Base-by-base conservation (phyloP, 2,797 vertebrate genomes). In the Antennarius maculatus region DNA sequence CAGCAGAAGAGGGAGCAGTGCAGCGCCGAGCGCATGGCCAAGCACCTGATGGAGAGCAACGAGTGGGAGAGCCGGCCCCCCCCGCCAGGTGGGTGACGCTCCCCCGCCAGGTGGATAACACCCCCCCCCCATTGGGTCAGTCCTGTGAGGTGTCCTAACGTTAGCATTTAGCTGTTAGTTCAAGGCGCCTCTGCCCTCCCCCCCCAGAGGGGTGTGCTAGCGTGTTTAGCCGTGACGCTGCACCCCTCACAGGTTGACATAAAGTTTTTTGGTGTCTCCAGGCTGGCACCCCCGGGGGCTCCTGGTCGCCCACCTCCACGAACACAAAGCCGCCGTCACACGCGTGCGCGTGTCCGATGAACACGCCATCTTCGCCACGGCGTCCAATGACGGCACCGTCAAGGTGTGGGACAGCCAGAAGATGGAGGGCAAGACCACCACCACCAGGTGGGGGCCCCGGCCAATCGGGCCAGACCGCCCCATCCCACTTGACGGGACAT, bases 401-500 rank as follows among this genome's bases (percentile, higher is more conserved):
- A 99, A 98, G 84, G 96, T 99, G 53, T 99, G 97, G 97, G 97
- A 99, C 85, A 98, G 97, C 74, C 97, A 98, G 76, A 99, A 99
- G 92, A 99, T 99, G 97, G 51, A 39, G 27, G 50, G 50, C 13
- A 29, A 29, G 50, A 52, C 50, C 27, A 52, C 50, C 3, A 52
- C 50, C 50, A 52, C 50, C 27, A 52, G 50, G 50, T 52, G 50
- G 28, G 49, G 2, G 7, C 31, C 31, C 31, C 31, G 31, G 5
- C 23, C 23, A 23, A 23, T 23, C 2, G 23, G 23, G 23, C 23
- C 23, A 23, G 23, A 23, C 23, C 23, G 23, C 23, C 23, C 23
- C 23, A n/a, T n/a, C n/a, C n/a, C n/a, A n/a, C n/a, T n/a, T n/a
- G n/a, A n/a, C n/a, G n/a, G n/a, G n/a, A n/a, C n/a, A n/a, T n/a